A percentile compares a stretch with the other conserved stretches of the same genome.
Evolutionary conservation across 2,888 invertebrate species (phyloP).

Genomic region (Ctena decussata): DNA sequence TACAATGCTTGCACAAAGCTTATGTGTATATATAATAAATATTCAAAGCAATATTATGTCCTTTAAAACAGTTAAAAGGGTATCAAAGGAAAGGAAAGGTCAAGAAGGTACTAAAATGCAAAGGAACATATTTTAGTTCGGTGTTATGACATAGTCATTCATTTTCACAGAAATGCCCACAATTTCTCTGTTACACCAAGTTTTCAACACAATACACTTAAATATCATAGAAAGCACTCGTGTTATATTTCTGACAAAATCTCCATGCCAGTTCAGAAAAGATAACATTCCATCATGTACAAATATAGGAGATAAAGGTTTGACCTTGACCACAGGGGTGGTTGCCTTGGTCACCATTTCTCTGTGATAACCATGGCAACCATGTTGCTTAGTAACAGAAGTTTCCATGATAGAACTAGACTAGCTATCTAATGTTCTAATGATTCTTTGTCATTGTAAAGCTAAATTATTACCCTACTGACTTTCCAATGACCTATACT

Average conservation of each 20-base stretch:
- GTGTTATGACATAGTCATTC: background rate
- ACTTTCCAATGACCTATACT: background rate
- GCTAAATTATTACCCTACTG: too few species aligned
- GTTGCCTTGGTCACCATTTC: background rate
- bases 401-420: background rate
- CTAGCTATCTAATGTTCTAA: too few species aligned
- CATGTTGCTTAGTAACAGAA: background rate
- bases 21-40: constrained; percentile 12
- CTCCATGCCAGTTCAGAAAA: constrained; percentile 7
- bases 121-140: background rate
- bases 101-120: background rate
- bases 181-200: background rate
- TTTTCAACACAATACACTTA: background rate
- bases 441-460: too few species aligned
- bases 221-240: constrained; percentile 9
- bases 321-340: background rate
- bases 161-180: background rate
- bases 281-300: constrained; percentile 26
- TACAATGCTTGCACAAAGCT: constrained; percentile 9
- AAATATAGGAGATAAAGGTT: background rate
- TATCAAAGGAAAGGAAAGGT: background rate
- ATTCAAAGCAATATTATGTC: constrained; percentile 8
- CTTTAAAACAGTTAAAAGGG: constrained; percentile 9
- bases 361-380: background rate
- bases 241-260: background rate